A percentile compares a stretch with the other conserved stretches of the same genome.
phyloP scores from a whole-genome alignment of 2,888 invertebrate species.

The Alloplasta piceator region DNA sequence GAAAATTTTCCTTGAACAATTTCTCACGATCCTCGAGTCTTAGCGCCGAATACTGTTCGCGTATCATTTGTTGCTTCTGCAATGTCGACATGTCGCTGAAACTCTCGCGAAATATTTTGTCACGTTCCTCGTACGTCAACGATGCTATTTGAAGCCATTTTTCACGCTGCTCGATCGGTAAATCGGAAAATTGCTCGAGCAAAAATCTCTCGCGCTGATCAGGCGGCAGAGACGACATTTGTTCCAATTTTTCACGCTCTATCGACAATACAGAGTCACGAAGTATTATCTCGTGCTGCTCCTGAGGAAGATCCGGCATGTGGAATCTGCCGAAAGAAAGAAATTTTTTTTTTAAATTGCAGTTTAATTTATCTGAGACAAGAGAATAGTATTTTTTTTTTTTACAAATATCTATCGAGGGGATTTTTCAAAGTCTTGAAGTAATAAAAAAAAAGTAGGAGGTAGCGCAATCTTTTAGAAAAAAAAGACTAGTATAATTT shows the following conservation, averaged over 20 bases:
- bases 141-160: constrained; percentile 82
- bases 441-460: no score
- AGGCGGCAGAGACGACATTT: constrained; percentile 80
- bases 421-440: no score
- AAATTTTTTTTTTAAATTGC: not conserved
- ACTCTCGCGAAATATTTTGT: constrained; percentile 79
- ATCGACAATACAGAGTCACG: constrained; percentile 80
- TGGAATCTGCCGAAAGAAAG: constrained; percentile 73
- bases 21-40: constrained; percentile 80
- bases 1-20: constrained; percentile 81
- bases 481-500: no score
- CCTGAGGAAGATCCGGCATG: constrained; percentile 79
- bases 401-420: no score
- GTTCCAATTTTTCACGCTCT: constrained; percentile 81
- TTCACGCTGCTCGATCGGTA: constrained; percentile 78
- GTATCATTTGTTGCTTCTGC: constrained; percentile 81
- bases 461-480: no score
- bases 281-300: constrained; percentile 81
- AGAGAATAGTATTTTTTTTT: no score
- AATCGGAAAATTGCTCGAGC: constrained; percentile 80
- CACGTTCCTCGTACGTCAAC: constrained; percentile 78
- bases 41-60: constrained; percentile 80
- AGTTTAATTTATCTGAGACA: no score
- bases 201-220: constrained; percentile 80
- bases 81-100: constrained; percentile 78